These are phyloP conservation scores for Oegoconia quadripuncta DNA, from an alignment of 2,888 invertebrate species.

Conservation along the genomic window DNA sequence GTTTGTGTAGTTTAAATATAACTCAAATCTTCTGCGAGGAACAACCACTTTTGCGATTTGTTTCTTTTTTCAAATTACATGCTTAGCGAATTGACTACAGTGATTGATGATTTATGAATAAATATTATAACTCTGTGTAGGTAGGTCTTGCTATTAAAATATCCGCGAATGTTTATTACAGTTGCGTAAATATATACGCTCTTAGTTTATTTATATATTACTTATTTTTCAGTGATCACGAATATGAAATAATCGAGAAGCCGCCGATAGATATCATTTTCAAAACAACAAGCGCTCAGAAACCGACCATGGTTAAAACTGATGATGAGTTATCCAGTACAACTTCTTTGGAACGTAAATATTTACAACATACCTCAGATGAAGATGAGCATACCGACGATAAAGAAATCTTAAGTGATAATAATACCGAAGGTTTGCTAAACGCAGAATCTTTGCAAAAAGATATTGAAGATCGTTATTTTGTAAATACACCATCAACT, in stretches of 20 bases:
- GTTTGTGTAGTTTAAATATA: conserved; percentile 67
- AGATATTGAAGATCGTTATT: conserved; percentile 81
- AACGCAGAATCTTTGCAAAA: conserved; percentile 79
- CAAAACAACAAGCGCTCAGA: conserved; percentile 54
- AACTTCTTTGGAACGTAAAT: conserved; percentile 68
- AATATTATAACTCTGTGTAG: conserved; percentile 16
- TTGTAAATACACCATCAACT: conserved; percentile 78
- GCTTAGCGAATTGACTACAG: conserved; percentile 19
- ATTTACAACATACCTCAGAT: conserved; percentile 71
- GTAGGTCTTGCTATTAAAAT: conserved; percentile 24
- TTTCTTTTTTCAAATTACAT: no score
- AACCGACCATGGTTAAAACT: conserved; percentile 50
- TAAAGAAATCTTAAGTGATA: conserved; percentile 45
- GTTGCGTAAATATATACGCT: no score
- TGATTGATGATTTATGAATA: no score
- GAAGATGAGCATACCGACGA: conserved; percentile 61
- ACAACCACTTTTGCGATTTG: conserved; percentile 11
- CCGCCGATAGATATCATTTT: conserved; percentile 73
- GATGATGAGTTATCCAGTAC: conserved; percentile 76
- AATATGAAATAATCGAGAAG: conserved; percentile 93
- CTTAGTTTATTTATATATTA: conserved; percentile 14
- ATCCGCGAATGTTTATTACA: not conserved
- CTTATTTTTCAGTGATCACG: conserved; percentile 89
- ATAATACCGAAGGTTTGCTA: conserved; percentile 45
- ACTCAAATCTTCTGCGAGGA: conserved; percentile 37